phyloP scores from a whole-genome alignment of 2,797 vertebrate species.

The Thalassophryne amazonica region DNA sequence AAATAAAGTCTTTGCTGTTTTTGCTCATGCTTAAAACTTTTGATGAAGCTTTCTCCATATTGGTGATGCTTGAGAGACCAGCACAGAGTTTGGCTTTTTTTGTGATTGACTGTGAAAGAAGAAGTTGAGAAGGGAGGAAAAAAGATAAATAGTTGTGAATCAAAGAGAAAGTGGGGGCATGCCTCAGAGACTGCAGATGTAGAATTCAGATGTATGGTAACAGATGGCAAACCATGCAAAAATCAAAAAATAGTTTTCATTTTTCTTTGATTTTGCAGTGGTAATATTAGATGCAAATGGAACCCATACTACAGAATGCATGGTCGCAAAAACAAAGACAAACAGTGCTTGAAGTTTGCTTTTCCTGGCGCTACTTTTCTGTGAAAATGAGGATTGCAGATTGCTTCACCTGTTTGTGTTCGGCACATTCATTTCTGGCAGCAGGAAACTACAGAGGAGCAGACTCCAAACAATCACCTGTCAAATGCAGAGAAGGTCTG shows the following conservation, averaged over 20 bases:
- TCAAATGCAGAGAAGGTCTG: constrained; percentile 58
- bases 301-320: constrained; percentile 64
- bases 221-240: constrained; percentile 77
- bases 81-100: constrained; percentile 52
- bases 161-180: constrained; percentile 55
- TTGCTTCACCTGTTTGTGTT: constrained; percentile 73
- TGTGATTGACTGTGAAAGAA: constrained; percentile 56
- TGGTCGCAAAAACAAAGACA: constrained; percentile 62
- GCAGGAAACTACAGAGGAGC: constrained; percentile 61
- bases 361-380: constrained; percentile 26
- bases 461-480: constrained; percentile 72
- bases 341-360: constrained; percentile 54
- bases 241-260: constrained; percentile 75
- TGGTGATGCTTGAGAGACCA: constrained; percentile 54
- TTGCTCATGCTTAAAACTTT: constrained; percentile 65
- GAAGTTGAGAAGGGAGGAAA: neutral
- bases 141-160: constrained; percentile 48
- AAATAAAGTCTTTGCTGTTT: no score
- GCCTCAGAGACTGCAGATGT: constrained; percentile 60
- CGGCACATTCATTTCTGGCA: constrained; percentile 63
- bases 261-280: constrained; percentile 75
- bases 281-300: constrained; percentile 75
- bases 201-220: constrained; percentile 69
- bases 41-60: constrained; percentile 55
- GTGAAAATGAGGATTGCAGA: constrained; percentile 63